phyloP scores from a whole-genome alignment of 2,797 vertebrate genomes.

The Rhabdomys pumilio region DNA sequence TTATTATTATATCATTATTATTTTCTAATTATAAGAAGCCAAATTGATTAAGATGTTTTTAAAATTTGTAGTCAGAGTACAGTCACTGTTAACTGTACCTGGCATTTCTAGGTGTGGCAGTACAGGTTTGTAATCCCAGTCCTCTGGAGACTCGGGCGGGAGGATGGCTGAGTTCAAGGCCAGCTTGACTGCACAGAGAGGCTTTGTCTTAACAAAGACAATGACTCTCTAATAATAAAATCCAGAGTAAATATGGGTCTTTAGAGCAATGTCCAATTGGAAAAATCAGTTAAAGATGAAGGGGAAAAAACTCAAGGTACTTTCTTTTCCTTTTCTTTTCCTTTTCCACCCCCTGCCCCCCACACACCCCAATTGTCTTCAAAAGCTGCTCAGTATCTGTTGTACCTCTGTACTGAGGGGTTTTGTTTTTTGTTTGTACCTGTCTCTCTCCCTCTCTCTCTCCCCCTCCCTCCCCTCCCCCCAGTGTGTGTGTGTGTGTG shows the following conservation, averaged over 20 bases:
- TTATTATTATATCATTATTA: no score
- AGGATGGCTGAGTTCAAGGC: background rate
- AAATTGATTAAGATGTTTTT: conserved; percentile 2
- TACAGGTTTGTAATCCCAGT: background rate
- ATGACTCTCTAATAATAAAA: background rate
- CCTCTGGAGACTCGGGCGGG: background rate
- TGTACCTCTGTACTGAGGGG: background rate
- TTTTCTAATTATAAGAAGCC: background rate
- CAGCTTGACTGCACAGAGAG: no score
- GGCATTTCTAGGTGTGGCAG: background rate
- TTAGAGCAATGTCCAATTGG: conserved; percentile 21
- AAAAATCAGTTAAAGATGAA: conserved; percentile 15
- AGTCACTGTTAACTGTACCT: background rate
- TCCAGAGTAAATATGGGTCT: conserved; percentile 22
- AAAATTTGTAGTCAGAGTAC: background rate
- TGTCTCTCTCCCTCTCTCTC: no score
- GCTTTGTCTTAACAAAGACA: background rate
- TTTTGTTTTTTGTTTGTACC: background rate
- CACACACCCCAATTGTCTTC: background rate
- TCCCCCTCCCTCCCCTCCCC: no score
- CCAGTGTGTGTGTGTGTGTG: no score
- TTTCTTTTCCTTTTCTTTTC: no score
- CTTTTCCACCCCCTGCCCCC: no score
- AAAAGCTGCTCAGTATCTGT: conserved; percentile 21
- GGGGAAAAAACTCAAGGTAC: background rate